Percentiles rank a stretch among this genome's conserved stretches.
phyloP scores from a whole-genome alignment of 2,888 invertebrate species.

The Meganola albula region DNA sequence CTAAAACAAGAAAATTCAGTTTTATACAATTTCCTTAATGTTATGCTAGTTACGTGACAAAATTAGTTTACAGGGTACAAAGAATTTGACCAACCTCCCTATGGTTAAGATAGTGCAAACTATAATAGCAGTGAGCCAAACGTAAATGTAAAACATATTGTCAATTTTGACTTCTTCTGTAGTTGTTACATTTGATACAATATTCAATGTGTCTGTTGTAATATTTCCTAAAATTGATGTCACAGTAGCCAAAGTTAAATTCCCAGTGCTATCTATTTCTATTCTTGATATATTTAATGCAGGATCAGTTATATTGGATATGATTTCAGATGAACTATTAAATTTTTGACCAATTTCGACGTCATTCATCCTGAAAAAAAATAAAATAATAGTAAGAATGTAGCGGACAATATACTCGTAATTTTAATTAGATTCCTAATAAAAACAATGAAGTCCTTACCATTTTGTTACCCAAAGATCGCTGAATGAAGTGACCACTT shows the following conservation, averaged over 20 bases:
- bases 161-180: slow-evolving; percentile 33
- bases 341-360: slow-evolving; percentile 36
- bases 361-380: slow-evolving; percentile 61
- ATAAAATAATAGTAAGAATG: background rate
- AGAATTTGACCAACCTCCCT: slow-evolving; percentile 52
- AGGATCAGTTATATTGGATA: background rate
- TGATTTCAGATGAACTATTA: background rate
- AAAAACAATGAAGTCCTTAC: slow-evolving; percentile 60
- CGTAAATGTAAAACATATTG: slow-evolving; percentile 61
- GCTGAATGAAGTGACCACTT: slow-evolving; percentile 81
- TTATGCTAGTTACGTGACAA: too few relatives aligned
- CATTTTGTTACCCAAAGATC: slow-evolving; percentile 89
- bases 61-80: too few relatives aligned
- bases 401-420: background rate
- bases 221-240: background rate
- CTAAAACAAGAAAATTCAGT: too few relatives aligned
- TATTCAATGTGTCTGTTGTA: background rate
- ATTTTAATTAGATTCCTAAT: background rate
- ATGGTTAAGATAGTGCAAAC: slow-evolving; percentile 79
- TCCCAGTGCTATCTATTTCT: too few relatives aligned
- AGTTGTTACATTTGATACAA: slow-evolving; percentile 10
- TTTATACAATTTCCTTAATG: too few relatives aligned
- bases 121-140: slow-evolving; percentile 78
- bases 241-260: too few relatives aligned
- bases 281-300: too few relatives aligned